These are phyloP conservation scores for Eulemur macaco DNA, from an alignment of 2,113 vertebrate genomes.

Conservation along the genomic window DNA sequence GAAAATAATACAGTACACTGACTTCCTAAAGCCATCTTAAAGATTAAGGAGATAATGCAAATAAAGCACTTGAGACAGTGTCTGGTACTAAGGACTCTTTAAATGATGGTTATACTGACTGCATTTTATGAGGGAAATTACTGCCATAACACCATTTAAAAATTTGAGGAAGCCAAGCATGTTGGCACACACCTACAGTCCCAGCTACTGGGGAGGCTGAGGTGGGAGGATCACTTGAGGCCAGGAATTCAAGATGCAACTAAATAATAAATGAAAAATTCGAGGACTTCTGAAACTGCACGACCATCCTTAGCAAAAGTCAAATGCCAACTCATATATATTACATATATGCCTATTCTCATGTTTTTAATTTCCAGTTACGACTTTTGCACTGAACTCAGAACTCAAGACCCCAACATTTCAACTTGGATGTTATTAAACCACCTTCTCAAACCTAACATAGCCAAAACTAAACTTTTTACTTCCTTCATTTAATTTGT, in stretches of 20 bases:
- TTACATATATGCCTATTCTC: background rate
- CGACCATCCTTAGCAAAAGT: background rate
- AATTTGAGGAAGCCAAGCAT: background rate
- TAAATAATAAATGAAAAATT: too few species aligned
- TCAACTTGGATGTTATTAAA: slow-evolving; percentile 30
- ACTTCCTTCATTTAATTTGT: background rate
- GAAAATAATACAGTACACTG: background rate
- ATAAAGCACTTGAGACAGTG: background rate
- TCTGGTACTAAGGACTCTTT: background rate
- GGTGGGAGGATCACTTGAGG: too few species aligned
- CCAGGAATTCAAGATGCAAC: too few species aligned
- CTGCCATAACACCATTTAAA: background rate
- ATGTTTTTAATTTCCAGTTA: background rate
- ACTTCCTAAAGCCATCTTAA: background rate
- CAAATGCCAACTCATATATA: background rate
- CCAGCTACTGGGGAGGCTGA: too few species aligned
- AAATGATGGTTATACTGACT: background rate
- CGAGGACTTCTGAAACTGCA: background rate
- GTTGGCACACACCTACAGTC: too few species aligned
- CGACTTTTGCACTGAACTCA: background rate
- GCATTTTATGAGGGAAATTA: background rate
- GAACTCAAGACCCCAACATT: background rate
- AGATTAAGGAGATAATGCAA: slow-evolving; percentile 8
- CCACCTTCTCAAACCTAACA: background rate
- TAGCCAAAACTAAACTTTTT: background rate